Conservation (phyloP, 1,140 invertebrate species). For the Cydia strobilella region DNA sequence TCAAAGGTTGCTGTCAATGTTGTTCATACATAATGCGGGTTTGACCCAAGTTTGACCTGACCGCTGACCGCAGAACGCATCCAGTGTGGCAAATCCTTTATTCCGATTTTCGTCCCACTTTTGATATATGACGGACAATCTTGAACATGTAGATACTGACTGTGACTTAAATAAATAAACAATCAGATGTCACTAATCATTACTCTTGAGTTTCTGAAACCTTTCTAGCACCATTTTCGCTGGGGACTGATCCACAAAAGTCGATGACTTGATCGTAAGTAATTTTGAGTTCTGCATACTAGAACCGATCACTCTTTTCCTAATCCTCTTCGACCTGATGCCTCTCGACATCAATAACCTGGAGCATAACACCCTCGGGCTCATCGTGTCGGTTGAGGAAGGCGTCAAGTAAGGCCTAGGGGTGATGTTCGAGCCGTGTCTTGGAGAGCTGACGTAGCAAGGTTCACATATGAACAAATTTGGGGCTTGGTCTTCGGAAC, state of each 20-base stretch:
- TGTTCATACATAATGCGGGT: no score
- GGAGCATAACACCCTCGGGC: constrained; percentile 54
- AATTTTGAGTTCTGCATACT: constrained; percentile 38
- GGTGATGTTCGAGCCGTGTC: constrained; percentile 50
- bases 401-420: constrained; percentile 44
- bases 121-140: no score
- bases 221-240: constrained; percentile 64
- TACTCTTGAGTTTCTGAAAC: constrained; percentile 54
- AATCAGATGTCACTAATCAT: not conserved
- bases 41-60: no score
- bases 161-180: no score
- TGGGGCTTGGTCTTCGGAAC: constrained; percentile 39
- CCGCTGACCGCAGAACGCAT: no score
- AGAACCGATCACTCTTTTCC: constrained; percentile 28
- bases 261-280: constrained; percentile 54
- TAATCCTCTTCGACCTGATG: constrained; percentile 41
- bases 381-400: constrained; percentile 50
- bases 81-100: no score
- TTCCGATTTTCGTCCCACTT: no score
- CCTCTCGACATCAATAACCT: constrained; percentile 52
- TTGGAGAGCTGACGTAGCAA: constrained; percentile 57
- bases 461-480: constrained; percentile 58
- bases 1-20: no score
- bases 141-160: no score
- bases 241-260: constrained; percentile 47